Conservation (phyloP, 2,797 vertebrate species). For the Sebastes kiyomatsui region DNA sequence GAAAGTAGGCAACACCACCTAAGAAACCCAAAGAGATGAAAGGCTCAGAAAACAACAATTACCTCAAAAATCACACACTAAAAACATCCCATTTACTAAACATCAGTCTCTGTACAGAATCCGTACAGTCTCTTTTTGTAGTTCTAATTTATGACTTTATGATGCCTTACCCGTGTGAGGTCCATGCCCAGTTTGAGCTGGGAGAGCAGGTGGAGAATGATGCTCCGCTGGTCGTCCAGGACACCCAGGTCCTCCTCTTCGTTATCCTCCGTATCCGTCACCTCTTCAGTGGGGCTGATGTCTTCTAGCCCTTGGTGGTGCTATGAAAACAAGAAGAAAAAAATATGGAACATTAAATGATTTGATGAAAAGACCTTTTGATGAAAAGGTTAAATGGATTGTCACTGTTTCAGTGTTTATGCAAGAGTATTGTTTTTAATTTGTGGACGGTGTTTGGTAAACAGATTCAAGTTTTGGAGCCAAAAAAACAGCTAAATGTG, state of each 20-base stretch:
- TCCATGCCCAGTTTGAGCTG: slow-evolving; percentile 99
- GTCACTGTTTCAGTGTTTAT: background rate
- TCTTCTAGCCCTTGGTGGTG: slow-evolving; percentile 82
- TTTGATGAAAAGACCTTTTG: too few relatives aligned
- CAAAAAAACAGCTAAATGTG: background rate
- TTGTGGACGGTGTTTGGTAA: background rate
- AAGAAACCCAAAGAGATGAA: background rate
- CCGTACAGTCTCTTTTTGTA: background rate
- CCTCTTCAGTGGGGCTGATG: slow-evolving; percentile 88
- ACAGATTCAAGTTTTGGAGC: background rate
- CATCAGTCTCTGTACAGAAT: background rate
- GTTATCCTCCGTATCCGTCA: slow-evolving; percentile 91
- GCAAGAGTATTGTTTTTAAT: background rate
- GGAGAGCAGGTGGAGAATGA: slow-evolving; percentile 96
- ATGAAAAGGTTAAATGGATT: background rate
- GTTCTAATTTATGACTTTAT: background rate
- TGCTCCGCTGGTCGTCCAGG: slow-evolving; percentile 93
- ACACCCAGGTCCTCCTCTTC: slow-evolving; percentile 92
- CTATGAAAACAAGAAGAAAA: slow-evolving; percentile 17
- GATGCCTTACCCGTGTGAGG: slow-evolving; percentile 88
- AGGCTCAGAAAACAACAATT: background rate
- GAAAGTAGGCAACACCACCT: slow-evolving; percentile 96
- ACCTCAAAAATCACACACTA: background rate
- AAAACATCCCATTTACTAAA: background rate
- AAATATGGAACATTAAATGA: accelerated